Conservation (phyloP, 2,113 vertebrate species). For the Cromileptes altivelis region DNA sequence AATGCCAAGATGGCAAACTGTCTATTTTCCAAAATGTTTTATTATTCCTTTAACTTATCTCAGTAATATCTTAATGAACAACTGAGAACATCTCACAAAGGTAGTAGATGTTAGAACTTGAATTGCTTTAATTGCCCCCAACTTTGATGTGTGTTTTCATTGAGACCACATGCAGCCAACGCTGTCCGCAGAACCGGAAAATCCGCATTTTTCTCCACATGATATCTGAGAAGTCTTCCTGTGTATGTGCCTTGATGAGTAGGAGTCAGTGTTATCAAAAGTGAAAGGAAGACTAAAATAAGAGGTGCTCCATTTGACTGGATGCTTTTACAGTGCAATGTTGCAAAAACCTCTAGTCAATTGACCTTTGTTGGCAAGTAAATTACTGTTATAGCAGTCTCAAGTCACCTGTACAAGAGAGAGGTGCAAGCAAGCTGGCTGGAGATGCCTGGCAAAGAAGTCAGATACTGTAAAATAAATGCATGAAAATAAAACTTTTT, state of each 20-base stretch:
- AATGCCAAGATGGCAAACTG: background rate
- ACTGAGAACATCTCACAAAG: background rate
- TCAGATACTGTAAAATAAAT: background rate
- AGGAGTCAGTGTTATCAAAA: conserved; percentile 10
- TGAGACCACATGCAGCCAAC: conserved; percentile 29
- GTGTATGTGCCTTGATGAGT: conserved; percentile 22
- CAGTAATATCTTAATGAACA: background rate
- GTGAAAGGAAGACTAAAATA: conserved; percentile 6
- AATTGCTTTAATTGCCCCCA: background rate
- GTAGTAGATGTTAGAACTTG: background rate
- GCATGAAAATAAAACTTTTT: background rate
- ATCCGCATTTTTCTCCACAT: conserved; percentile 69
- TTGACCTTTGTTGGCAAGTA: conserved; percentile 5
- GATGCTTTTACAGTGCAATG: background rate
- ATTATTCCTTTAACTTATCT: background rate
- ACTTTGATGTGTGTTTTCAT: conserved; percentile 48
- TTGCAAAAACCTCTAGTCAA: background rate
- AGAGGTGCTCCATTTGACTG: background rate
- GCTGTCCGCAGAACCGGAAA: conserved; percentile 54
- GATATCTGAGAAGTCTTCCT: conserved; percentile 69
- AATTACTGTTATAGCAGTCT: background rate
- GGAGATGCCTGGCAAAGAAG: background rate
- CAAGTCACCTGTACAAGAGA: background rate
- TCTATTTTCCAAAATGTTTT: background rate
- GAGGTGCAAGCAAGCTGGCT: background rate